Conservation (phyloP, 2,888 invertebrate genomes). For the Leucophenga montana region DNA sequence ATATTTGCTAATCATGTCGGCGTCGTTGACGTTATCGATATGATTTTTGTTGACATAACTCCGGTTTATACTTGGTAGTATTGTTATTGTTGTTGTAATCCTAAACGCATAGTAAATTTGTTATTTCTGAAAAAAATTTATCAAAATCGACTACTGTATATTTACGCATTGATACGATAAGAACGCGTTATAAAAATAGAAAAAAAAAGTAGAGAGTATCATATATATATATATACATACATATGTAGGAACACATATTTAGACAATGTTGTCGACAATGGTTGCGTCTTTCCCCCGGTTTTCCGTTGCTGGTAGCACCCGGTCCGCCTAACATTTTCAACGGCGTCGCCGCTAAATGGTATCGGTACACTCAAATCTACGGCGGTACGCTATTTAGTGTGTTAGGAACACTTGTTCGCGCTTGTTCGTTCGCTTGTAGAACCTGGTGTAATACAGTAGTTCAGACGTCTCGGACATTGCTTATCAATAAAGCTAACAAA, state of each 20-base stretch:
- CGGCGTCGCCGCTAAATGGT: neutral
- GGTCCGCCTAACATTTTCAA: no score
- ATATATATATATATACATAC: no score
- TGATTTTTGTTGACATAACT: neutral
- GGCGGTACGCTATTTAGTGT: conserved; percentile 33
- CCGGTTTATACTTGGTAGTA: neutral
- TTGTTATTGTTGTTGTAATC: neutral
- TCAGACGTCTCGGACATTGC: neutral
- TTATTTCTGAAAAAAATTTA: conserved; percentile 24
- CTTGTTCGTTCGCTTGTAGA: conserved; percentile 26
- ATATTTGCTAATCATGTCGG: neutral
- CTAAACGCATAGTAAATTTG: neutral
- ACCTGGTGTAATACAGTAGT: conserved; percentile 64
- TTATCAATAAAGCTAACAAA: neutral
- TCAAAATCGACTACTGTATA: conserved; percentile 67
- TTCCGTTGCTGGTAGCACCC: no score
- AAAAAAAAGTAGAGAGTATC: no score
- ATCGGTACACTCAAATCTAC: conserved; percentile 4
- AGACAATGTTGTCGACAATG: neutral
- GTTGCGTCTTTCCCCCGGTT: neutral
- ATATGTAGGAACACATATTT: neutral
- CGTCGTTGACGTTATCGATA: neutral
- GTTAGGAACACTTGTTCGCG: conserved; percentile 59
- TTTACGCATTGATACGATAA: conserved; percentile 66
- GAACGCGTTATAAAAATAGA: conserved; percentile 63